Conservation (phyloP, 2,888 invertebrate genomes). For the Epinotia demarniana region DNA sequence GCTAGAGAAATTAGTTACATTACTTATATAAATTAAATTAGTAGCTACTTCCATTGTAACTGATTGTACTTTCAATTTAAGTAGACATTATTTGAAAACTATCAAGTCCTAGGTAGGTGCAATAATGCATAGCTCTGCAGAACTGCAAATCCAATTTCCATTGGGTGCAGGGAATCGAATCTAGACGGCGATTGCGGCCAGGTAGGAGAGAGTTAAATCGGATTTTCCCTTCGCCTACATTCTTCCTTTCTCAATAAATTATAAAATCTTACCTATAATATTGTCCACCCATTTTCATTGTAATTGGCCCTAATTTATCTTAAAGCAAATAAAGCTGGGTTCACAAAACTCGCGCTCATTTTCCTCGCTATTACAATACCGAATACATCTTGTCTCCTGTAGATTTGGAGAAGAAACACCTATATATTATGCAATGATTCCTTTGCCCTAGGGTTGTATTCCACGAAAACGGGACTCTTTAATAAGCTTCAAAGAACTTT, state of each 20-base stretch:
- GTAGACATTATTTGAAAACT: conserved; percentile 64
- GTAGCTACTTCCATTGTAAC: not conserved
- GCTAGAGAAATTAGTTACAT: not conserved
- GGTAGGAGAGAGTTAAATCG: conserved; percentile 73
- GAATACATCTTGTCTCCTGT: conserved; percentile 15
- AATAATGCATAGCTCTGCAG: conserved; percentile 72
- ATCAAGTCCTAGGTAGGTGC: conserved; percentile 55
- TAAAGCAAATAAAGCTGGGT: not conserved
- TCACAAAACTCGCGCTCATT: conserved; percentile 14
- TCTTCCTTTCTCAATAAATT: conserved; percentile 57
- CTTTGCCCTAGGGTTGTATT: conserved; percentile 62
- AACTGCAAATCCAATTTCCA: conserved; percentile 78
- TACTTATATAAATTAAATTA: not conserved
- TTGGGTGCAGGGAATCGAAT: conserved; percentile 74
- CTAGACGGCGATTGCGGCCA: conserved; percentile 76
- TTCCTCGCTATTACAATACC: conserved; percentile 27
- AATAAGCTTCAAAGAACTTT: conserved; percentile 77
- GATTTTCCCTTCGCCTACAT: conserved; percentile 71
- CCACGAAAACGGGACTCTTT: conserved; percentile 67
- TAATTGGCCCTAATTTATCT: conserved; percentile 24
- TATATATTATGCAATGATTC: conserved; percentile 57
- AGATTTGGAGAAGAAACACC: conserved; percentile 34
- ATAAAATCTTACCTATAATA: conserved; percentile 54
- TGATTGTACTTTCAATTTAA: conserved; percentile 44
- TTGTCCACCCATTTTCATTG: conserved; percentile 18